These are phyloP conservation scores for Euplexia lucipara DNA, from an alignment of 2,888 invertebrate species.

Conservation along the genomic window DNA sequence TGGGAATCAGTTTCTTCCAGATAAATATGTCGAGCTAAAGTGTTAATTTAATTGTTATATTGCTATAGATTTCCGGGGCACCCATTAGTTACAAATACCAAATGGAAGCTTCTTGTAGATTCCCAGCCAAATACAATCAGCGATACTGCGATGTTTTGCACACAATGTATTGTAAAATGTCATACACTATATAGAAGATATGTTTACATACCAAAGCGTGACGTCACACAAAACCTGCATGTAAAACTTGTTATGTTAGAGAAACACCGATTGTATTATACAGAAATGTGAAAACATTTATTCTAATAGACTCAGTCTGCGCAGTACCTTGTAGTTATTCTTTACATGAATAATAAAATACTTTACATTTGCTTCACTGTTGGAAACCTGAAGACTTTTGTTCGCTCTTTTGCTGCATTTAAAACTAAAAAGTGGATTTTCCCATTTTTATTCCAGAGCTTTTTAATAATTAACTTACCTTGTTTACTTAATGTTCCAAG, in stretches of 20 bases:
- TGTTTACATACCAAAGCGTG: constrained; percentile 12
- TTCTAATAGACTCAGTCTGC: constrained; percentile 23
- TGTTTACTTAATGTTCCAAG: background rate
- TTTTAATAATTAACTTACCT: background rate
- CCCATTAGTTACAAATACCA: constrained; percentile 2
- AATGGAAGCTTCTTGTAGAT: background rate
- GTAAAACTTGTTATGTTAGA: constrained; percentile 30
- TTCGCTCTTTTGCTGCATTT: constrained; percentile 3
- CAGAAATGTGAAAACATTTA: constrained; percentile 48
- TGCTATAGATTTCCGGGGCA: background rate
- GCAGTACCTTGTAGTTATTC: constrained; percentile 15
- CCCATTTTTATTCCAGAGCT: background rate
- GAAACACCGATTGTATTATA: constrained; percentile 27
- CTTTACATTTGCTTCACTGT: constrained; percentile 21
- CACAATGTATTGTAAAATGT: constrained; percentile 5
- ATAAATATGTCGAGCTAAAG: no score
- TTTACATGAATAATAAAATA: constrained; percentile 26
- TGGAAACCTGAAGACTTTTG: constrained; percentile 20
- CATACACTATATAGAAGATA: constrained; percentile 3
- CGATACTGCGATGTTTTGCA: background rate
- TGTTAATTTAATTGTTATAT: no score
- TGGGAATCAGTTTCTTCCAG: no score
- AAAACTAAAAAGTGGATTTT: constrained; percentile 1
- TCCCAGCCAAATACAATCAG: constrained; percentile 11
- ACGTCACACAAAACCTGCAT: constrained; percentile 32